Conservation (phyloP, 1,140 invertebrate genomes). For the Marisa cornuarietis region DNA sequence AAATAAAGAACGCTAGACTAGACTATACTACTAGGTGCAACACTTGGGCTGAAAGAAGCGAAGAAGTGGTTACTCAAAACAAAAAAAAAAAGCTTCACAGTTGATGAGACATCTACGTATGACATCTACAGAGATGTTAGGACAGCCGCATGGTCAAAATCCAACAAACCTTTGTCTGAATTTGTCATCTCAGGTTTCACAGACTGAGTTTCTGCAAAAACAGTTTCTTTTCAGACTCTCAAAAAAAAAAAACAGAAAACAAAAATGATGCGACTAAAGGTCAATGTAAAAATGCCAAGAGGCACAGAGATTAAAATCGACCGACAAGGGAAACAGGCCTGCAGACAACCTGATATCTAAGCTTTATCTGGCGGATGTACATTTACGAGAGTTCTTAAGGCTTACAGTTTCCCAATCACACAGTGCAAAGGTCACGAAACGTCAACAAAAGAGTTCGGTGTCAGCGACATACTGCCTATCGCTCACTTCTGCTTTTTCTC, state of each 20-base stretch:
- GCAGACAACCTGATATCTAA: background rate
- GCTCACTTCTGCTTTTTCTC: too few relatives aligned
- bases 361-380: too few relatives aligned
- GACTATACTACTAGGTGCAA: background rate
- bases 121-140: background rate
- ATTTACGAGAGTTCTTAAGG: too few relatives aligned
- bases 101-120: background rate
- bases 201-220: constrained; percentile 19
- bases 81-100: too few relatives aligned
- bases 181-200: constrained; percentile 20
- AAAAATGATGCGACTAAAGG: background rate
- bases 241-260: background rate
- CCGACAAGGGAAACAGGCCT: background rate
- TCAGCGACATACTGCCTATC: too few relatives aligned
- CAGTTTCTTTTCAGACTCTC: background rate
- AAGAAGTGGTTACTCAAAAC: background rate
- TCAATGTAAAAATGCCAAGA: background rate
- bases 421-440: too few relatives aligned
- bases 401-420: too few relatives aligned
- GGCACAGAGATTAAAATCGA: background rate
- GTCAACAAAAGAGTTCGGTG: too few relatives aligned
- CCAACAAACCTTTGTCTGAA: constrained; percentile 21
- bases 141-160: background rate
- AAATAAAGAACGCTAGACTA: background rate
- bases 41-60: background rate